A percentile compares a stretch with the other conserved stretches of the same genome.
Evolutionary conservation across 92 coral and sea anemone genomes (phyloP).

Genomic region (Montipora capitata): DNA sequence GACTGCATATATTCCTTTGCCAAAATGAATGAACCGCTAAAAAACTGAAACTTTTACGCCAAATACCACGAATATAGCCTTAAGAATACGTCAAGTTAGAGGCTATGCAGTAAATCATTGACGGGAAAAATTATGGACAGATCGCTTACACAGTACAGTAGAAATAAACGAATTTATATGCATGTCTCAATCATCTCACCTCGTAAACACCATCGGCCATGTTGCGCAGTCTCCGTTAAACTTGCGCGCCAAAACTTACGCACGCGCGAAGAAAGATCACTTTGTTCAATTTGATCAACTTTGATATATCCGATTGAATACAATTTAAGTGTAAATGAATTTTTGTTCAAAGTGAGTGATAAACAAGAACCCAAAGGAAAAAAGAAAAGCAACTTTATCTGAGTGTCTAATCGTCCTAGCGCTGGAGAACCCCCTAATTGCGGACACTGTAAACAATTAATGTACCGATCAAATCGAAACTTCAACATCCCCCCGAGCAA

Average conservation of each 20-base stretch:
- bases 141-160: background rate
- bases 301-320: constrained; percentile 50
- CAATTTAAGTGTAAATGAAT: background rate
- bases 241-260: constrained; percentile 97
- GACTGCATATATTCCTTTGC: background rate
- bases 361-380: no score
- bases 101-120: background rate
- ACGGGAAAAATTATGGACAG: background rate
- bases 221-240: constrained; percentile 85
- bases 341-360: no score
- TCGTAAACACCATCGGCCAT: constrained; percentile 99
- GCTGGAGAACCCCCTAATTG: no score
- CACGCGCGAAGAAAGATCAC: constrained; percentile 82
- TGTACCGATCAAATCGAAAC: no score
- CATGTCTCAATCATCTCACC: constrained; percentile 64
- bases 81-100: background rate
- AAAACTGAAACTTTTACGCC: background rate
- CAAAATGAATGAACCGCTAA: constrained; percentile 21
- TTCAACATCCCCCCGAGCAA: no score
- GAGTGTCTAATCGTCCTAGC: no score
- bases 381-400: no score
- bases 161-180: background rate
- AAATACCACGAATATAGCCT: background rate
- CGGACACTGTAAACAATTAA: no score
- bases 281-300: no score